These are phyloP conservation scores for Ameiurus melas DNA, from an alignment of 2,113 vertebrate species.

Conservation along the genomic window DNA sequence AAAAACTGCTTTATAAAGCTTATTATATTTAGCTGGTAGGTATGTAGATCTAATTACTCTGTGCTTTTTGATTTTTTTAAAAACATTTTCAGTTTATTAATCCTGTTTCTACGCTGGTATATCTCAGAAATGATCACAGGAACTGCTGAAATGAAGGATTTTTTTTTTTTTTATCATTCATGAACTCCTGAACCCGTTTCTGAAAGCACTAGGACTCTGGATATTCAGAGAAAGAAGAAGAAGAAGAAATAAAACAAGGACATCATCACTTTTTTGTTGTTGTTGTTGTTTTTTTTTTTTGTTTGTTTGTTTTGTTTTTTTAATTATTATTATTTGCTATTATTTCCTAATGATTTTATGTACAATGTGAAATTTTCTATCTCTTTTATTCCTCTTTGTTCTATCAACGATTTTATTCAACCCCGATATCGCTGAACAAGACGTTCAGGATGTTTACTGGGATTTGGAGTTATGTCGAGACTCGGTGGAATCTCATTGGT, in stretches of 20 bases:
- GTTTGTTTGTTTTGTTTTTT: conserved; percentile 59
- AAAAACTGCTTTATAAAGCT: conserved; percentile 77
- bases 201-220: conserved; percentile 94
- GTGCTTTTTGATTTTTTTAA: conserved; percentile 66
- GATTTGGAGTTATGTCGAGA: conserved; percentile 55
- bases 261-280: conserved; percentile 64
- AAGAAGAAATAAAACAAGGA: conserved; percentile 63
- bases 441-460: conserved; percentile 75
- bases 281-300: conserved; percentile 10
- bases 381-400: conserved; percentile 59
- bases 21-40: conserved; percentile 85
- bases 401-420: conserved; percentile 68
- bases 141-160: conserved; percentile 71
- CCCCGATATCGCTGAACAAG: conserved; percentile 82
- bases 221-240: conserved; percentile 68
- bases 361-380: conserved; percentile 85
- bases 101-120: conserved; percentile 69
- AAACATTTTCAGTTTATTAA: conserved; percentile 71
- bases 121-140: conserved; percentile 77
- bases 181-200: conserved; percentile 80
- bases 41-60: conserved; percentile 76
- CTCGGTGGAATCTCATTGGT: conserved; percentile 65
- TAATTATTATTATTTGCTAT: conserved; percentile 63
- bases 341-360: conserved; percentile 79
- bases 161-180: conserved; percentile 48